Percentiles rank a stretch among this genome's conserved stretches.
phyloP scores from a whole-genome alignment of 2,888 invertebrate genomes.

The Drosophila crucigera region DNA sequence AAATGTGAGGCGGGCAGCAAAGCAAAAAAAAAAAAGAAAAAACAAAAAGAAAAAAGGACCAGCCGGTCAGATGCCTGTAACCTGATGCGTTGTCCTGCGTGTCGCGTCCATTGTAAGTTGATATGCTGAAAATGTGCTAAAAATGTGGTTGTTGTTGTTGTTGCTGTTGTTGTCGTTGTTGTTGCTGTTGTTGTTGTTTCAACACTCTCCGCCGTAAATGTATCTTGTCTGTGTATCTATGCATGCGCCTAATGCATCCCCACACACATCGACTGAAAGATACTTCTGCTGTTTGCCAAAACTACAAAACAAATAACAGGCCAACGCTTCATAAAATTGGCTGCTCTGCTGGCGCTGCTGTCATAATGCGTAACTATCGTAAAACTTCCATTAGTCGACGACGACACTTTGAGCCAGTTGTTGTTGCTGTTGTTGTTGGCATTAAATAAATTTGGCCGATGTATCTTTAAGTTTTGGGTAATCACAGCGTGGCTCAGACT shows the following conservation, averaged over 20 bases:
- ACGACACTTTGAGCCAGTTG: conserved; percentile 24
- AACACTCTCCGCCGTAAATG: conserved; percentile 37
- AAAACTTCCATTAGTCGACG: conserved; percentile 72
- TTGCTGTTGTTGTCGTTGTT: conserved; percentile 28
- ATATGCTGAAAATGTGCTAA: conserved; percentile 79
- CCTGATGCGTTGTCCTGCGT: conserved; percentile 72
- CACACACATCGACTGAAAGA: conserved; percentile 40
- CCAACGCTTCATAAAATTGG: conserved; percentile 48
- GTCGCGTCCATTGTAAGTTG: conserved; percentile 66
- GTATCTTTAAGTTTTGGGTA: conserved; percentile 33
- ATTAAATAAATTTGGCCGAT: conserved; percentile 8
- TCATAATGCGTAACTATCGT: conserved; percentile 69
- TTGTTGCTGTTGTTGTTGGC: neutral
- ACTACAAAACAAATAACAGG: neutral
- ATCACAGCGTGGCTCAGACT: neutral
- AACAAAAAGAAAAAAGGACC: conserved; percentile 7
- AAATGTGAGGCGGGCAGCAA: conserved; percentile 31
- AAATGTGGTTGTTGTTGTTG: conserved; percentile 61
- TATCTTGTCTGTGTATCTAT: conserved; percentile 34
- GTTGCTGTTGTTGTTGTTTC: conserved; percentile 32
- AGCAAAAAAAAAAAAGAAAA: neutral
- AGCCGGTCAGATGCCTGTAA: conserved; percentile 50
- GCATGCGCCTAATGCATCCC: conserved; percentile 57
- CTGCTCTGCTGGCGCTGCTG: conserved; percentile 33
- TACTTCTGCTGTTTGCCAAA: conserved; percentile 43